phyloP scores from a whole-genome alignment of 1,140 invertebrate species.

The Ostrea edulis region DNA sequence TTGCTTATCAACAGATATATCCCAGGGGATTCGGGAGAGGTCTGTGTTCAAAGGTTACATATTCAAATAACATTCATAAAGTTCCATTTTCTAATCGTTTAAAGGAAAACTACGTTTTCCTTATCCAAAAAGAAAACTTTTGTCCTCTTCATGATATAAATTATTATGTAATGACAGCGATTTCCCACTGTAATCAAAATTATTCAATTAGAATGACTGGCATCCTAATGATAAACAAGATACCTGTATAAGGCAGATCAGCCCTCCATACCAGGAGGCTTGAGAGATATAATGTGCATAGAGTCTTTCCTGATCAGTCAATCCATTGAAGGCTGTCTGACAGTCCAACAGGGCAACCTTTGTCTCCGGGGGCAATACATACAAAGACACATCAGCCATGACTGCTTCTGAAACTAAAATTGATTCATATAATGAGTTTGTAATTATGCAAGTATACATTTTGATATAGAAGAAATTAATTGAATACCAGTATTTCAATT shows the following conservation, averaged over 20 bases:
- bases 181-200: too few relatives aligned
- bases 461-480: too few relatives aligned
- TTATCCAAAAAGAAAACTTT: too few relatives aligned
- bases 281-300: constrained; percentile 95
- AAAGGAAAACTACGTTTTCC: too few relatives aligned
- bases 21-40: constrained; percentile 90
- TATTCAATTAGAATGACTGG: too few relatives aligned
- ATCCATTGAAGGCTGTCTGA: constrained; percentile 88
- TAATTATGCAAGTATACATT: too few relatives aligned
- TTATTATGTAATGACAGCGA: too few relatives aligned
- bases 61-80: too few relatives aligned
- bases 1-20: constrained; percentile 92
- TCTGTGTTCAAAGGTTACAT: constrained; percentile 75
- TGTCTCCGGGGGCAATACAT: constrained; percentile 89
- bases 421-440: background rate
- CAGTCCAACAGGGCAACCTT: constrained; percentile 92
- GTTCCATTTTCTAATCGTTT: too few relatives aligned
- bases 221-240: constrained; percentile 20
- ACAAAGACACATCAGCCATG: constrained; percentile 72
- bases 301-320: constrained; percentile 90
- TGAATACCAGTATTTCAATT: too few relatives aligned
- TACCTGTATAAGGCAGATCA: constrained; percentile 92
- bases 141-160: too few relatives aligned
- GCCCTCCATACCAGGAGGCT: constrained; percentile 92
- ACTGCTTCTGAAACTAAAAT: background rate